These are phyloP conservation scores for Scolopax rusticola DNA, from an alignment of 2,797 vertebrate species.

Conservation along the genomic window DNA sequence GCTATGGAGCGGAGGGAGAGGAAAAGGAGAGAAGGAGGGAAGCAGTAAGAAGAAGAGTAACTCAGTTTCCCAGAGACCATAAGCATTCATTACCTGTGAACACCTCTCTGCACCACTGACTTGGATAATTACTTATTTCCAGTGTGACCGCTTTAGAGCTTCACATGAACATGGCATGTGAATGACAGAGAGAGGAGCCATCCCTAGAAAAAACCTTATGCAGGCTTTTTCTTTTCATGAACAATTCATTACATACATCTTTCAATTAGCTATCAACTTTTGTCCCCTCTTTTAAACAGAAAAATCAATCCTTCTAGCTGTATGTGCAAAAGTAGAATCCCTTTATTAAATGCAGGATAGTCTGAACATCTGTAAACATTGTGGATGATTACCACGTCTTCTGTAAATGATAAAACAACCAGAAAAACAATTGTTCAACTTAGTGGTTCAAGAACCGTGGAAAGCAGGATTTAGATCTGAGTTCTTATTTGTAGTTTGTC, in stretches of 20 bases:
- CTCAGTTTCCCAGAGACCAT: not conserved
- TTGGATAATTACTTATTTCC: not conserved
- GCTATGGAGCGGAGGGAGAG: not conserved
- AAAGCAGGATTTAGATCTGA: not conserved
- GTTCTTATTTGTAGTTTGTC: not conserved
- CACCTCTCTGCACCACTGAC: not conserved
- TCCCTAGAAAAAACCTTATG: not conserved
- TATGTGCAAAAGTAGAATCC: not conserved
- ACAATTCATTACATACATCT: not conserved
- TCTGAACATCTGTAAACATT: not conserved
- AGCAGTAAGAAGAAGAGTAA: not conserved
- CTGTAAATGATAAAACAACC: not conserved
- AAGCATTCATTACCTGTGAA: not conserved
- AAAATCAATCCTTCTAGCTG: not conserved
- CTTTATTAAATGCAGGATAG: not conserved
- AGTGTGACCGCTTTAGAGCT: not conserved
- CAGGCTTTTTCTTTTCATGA: not conserved
- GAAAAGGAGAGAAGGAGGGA: not conserved
- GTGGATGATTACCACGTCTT: not conserved
- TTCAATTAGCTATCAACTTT: not conserved
- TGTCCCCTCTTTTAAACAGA: not conserved
- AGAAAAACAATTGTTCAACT: not conserved
- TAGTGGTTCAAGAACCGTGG: not conserved
- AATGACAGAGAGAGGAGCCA: not conserved
- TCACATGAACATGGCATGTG: not conserved